phyloP scores from a whole-genome alignment of 37 sponge, comb jelly and placozoan genomes.

The Dysidea cf. avara region DNA sequence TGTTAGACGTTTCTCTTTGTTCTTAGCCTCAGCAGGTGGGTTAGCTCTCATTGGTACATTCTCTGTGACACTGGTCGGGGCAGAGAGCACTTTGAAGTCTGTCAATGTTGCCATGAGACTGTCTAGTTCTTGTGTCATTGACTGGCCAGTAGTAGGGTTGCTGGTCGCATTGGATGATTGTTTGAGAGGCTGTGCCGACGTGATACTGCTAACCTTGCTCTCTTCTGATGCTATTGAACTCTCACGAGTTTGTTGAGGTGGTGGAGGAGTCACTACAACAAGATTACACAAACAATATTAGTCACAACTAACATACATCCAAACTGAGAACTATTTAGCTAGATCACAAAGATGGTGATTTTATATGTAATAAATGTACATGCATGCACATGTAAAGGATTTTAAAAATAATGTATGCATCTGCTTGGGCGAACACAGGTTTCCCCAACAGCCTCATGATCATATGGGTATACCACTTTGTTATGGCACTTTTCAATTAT shows the following conservation, averaged over 20 bases:
- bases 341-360: too few relatives aligned
- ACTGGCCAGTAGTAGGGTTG: constrained; percentile 49
- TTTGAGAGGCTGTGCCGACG: neutral
- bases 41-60: neutral
- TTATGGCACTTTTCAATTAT: too few relatives aligned
- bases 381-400: too few relatives aligned
- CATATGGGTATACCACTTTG: too few relatives aligned
- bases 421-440: too few relatives aligned
- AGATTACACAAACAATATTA: too few relatives aligned
- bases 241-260: neutral
- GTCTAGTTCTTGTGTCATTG: constrained; percentile 89
- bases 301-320: too few relatives aligned
- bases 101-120: constrained; percentile 85
- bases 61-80: neutral
- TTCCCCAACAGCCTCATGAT: too few relatives aligned
- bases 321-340: too few relatives aligned
- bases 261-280: neutral
- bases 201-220: constrained; percentile 1
- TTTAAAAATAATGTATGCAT: too few relatives aligned
- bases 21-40: neutral
- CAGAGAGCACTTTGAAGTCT: constrained; percentile 60
- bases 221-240: neutral
- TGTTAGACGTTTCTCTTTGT: neutral
- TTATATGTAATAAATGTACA: too few relatives aligned
- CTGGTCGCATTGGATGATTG: too few relatives aligned